Evolutionary conservation across 1,140 invertebrate species (phyloP), one percentile per base, ranked within the genome.

Genomic region (Habropoda laboriosa): DNA sequence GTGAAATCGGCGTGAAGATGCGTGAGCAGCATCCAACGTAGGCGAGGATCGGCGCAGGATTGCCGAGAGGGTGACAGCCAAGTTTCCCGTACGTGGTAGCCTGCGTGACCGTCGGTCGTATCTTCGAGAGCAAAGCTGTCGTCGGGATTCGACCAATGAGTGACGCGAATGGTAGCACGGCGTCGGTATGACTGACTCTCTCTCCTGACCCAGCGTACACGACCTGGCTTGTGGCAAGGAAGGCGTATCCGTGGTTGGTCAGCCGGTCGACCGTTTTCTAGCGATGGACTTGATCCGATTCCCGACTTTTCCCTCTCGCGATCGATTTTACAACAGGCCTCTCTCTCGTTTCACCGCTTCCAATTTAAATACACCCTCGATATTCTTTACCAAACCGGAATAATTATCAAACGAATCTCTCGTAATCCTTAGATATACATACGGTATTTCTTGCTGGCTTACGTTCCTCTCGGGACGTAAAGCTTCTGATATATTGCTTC

Each of bases 161-260:
- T 89, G 89, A 91, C 84, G 89, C 87, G 89, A 91, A 85, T 91
- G 77, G 88, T 81, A 88, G 87, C 89, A 86, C 89, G 89, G 90
- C 88, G 87, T 88, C 82, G 87, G 85, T 90, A 91, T 91, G 87
- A 91, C 90, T 91, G 90, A 91, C 87, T 90, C 83, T 83, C 81
- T 83, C 83, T 73, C 71, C 83, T 82, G 84, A 83, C 78, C 85
- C 47, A 45, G 49, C 53, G 77, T 82, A 83, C 85, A 89, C 90
- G 87, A 87, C 84, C 89, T 84, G 82, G 81, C 84, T 78, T 81
- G 88, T 84, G 87, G 87, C 84, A 76, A 77, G 70, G 80, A 73
- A 75, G 71, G 83, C 85, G 81, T 88, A 83, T 87, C 79, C 76
- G 63, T 88, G 86, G 87, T 88, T 86, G 88, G 87, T 88, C 89